Conservation (phyloP, 92 coral and sea anemone genomes). For the Metridium senile region DNA sequence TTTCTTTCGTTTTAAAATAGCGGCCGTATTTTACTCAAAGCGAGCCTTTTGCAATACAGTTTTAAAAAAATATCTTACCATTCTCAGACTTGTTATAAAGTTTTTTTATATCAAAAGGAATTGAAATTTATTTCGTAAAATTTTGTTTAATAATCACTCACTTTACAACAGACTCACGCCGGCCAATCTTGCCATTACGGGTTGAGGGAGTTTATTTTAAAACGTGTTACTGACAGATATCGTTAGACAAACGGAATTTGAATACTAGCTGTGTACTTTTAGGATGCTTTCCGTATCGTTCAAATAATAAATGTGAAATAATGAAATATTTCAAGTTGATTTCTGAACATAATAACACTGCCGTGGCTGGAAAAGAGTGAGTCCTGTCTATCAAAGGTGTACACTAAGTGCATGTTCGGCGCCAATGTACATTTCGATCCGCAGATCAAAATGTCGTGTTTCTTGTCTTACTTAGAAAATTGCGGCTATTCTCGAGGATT, state of each 20-base stretch:
- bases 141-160: too few relatives aligned
- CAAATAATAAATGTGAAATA: not conserved
- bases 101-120: not conserved
- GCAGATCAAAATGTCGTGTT: conserved; percentile 36
- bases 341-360: not conserved
- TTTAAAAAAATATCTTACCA: too few relatives aligned
- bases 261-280: too few relatives aligned
- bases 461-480: conserved; percentile 24
- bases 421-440: not conserved
- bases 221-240: not conserved
- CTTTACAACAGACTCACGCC: not conserved
- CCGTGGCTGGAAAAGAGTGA: not conserved
- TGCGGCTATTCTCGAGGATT: conserved; percentile 21
- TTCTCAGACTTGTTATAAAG: too few relatives aligned
- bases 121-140: not conserved
- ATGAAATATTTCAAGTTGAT: not conserved
- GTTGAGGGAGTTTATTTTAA: not conserved
- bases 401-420: not conserved
- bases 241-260: too few relatives aligned
- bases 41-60: not conserved
- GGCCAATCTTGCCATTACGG: not conserved
- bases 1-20: not conserved
- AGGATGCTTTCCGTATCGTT: not conserved
- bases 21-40: not conserved
- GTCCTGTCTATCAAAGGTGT: not conserved